These are phyloP conservation scores for Anthopleura xanthogrammica DNA, from an alignment of 92 coral and sea anemone genomes.

Conservation along the genomic window DNA sequence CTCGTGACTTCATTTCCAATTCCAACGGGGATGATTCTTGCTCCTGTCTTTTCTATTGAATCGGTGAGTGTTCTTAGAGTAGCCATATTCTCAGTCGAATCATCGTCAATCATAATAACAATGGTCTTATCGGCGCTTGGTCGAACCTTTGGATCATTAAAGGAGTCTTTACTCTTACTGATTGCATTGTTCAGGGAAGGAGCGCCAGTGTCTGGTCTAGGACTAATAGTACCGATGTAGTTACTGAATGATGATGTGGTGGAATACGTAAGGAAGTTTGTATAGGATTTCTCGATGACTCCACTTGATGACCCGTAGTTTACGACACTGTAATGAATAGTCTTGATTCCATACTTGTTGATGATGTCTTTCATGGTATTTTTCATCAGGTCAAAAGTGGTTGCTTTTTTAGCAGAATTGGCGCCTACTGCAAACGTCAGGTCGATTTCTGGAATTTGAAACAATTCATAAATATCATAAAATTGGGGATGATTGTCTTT, in stretches of 20 bases:
- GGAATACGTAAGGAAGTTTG: conserved; percentile 5
- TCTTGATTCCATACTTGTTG: conserved; percentile 29
- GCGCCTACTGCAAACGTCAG: conserved; percentile 39
- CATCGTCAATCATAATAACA: conserved; percentile 29
- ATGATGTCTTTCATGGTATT: conserved; percentile 23
- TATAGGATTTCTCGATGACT: conserved; percentile 19
- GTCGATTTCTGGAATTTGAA: conserved; percentile 23
- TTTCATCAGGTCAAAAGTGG: conserved; percentile 16
- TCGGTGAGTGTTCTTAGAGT: conserved; percentile 16
- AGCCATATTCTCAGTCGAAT: conserved; percentile 4
- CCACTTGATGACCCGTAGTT: conserved; percentile 25
- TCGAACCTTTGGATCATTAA: conserved; percentile 28
- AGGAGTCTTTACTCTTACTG: conserved; percentile 1
- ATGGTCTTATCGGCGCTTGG: conserved; percentile 19
- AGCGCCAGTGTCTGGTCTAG: conserved; percentile 16
- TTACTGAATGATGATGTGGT: conserved; percentile 14
- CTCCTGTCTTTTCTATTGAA: conserved; percentile 14
- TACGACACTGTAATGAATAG: conserved; percentile 32
- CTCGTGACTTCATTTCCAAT: conserved; percentile 23
- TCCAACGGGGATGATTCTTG: conserved; percentile 32
- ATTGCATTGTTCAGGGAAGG: conserved; percentile 17
- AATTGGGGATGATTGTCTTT: too few species aligned
- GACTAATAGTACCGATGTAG: conserved; percentile 1
- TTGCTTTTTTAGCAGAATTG: conserved; percentile 15
- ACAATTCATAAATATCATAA: neutral